A percentile compares a stretch with the other conserved stretches of the same genome.
phyloP scores from a whole-genome alignment of 2,113 vertebrate species.

The Physeter macrocephalus region DNA sequence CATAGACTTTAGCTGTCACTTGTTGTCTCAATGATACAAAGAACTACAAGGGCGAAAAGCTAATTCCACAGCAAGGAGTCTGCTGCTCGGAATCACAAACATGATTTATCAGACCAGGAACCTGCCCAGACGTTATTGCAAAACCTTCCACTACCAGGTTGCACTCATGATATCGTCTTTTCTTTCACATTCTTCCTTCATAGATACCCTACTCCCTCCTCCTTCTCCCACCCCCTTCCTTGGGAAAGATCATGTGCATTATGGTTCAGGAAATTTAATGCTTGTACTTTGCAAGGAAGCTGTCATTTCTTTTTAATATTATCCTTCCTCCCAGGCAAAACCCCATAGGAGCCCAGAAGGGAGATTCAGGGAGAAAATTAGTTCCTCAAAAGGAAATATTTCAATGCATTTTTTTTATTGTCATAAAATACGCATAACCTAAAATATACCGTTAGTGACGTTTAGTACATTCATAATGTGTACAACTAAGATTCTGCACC shows the following conservation, averaged over 20 bases:
- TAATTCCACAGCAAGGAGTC: slow-evolving; percentile 76
- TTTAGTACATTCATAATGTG: not conserved
- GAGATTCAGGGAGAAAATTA: not conserved
- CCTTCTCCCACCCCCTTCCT: not conserved
- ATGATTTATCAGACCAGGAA: slow-evolving; percentile 48
- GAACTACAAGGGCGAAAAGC: slow-evolving; percentile 74
- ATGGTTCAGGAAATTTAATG: slow-evolving; percentile 79
- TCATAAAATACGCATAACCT: not conserved
- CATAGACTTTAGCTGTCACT: slow-evolving; percentile 71
- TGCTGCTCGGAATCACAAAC: slow-evolving; percentile 69
- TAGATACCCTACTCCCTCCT: not conserved
- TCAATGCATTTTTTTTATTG: not conserved
- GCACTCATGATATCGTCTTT: slow-evolving; percentile 83
- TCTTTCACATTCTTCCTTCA: slow-evolving; percentile 5
- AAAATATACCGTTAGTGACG: not conserved
- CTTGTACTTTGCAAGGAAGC: slow-evolving; percentile 70
- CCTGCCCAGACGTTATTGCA: slow-evolving; percentile 55
- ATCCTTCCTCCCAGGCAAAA: slow-evolving; percentile 52
- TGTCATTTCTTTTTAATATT: slow-evolving; percentile 80
- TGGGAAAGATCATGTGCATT: slow-evolving; percentile 75
- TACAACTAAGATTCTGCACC: not conserved
- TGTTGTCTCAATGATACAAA: slow-evolving; percentile 75
- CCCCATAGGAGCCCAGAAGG: not conserved
- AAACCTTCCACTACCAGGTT: slow-evolving; percentile 67
- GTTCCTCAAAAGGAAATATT: not conserved